These are phyloP conservation scores for Daubentonia madagascariensis DNA, from an alignment of 2,113 vertebrate genomes.

Conservation along the genomic window DNA sequence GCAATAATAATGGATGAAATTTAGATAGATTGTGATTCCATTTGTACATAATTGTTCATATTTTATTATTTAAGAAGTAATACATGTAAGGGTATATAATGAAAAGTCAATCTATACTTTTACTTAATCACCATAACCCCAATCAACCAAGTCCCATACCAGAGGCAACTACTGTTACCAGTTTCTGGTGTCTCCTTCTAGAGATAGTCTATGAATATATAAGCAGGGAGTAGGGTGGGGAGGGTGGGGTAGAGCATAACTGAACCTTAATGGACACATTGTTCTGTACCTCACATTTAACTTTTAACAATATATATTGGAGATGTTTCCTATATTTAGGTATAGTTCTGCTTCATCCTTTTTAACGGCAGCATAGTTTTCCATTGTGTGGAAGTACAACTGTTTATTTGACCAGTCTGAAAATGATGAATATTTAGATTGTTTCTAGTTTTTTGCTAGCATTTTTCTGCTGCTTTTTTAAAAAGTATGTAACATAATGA, in stretches of 20 bases:
- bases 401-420: background rate
- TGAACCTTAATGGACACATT: background rate
- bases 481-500: background rate
- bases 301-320: conserved; percentile 11
- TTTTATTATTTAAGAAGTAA: conserved; percentile 35
- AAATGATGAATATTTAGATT: background rate
- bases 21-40: background rate
- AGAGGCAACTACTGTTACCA: background rate
- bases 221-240: background rate
- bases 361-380: background rate
- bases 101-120: background rate
- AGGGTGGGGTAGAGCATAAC: background rate
- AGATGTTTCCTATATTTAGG: background rate
- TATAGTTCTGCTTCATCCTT: background rate
- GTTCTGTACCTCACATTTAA: background rate
- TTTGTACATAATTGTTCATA: background rate
- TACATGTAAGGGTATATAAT: background rate
- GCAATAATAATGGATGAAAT: background rate
- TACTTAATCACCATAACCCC: background rate
- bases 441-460: background rate
- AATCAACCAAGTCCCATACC: background rate
- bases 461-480: background rate
- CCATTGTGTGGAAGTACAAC: background rate
- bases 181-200: background rate
- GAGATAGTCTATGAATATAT: background rate